These are phyloP conservation scores for Phaedon cochleariae DNA, from an alignment of 2,888 invertebrate species.

Conservation along the genomic window DNA sequence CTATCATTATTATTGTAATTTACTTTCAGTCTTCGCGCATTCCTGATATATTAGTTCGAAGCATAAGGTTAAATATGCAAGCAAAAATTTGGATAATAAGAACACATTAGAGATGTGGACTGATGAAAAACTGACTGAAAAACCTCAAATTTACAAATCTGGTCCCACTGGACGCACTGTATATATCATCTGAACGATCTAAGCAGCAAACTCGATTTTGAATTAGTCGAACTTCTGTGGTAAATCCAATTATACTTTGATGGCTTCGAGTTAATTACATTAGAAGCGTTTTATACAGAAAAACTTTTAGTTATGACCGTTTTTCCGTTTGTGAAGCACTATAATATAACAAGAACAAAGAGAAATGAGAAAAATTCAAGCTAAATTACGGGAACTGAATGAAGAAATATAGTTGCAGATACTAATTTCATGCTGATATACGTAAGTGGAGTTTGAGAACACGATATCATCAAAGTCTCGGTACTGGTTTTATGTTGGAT, in stretches of 20 bases:
- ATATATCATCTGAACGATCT: background rate
- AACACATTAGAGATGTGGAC: too few relatives aligned
- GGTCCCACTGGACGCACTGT: too few relatives aligned
- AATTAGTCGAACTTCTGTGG: constrained; percentile 21
- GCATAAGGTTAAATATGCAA: too few relatives aligned
- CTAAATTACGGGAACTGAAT: constrained; percentile 17
- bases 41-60: too few relatives aligned
- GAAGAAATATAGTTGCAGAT: constrained; percentile 17
- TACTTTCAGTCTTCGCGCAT: too few relatives aligned
- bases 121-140: too few relatives aligned
- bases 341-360: constrained; percentile 13
- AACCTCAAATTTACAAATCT: too few relatives aligned
- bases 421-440: constrained; percentile 12
- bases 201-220: background rate
- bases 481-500: constrained; percentile 17
- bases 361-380: constrained; percentile 8
- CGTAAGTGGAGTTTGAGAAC: constrained; percentile 13
- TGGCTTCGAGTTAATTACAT: constrained; percentile 39
- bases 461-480: constrained; percentile 24
- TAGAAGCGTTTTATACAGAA: constrained; percentile 24
- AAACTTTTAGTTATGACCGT: constrained; percentile 29
- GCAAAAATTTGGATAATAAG: too few relatives aligned
- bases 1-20: too few relatives aligned
- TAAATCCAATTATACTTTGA: constrained; percentile 41
- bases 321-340: constrained; percentile 16